A percentile compares a stretch with the other conserved stretches of the same genome.
These are phyloP conservation scores for Paradoxurus hermaphroditus DNA, from an alignment of 2,113 vertebrate genomes.

Conservation along the genomic window DNA sequence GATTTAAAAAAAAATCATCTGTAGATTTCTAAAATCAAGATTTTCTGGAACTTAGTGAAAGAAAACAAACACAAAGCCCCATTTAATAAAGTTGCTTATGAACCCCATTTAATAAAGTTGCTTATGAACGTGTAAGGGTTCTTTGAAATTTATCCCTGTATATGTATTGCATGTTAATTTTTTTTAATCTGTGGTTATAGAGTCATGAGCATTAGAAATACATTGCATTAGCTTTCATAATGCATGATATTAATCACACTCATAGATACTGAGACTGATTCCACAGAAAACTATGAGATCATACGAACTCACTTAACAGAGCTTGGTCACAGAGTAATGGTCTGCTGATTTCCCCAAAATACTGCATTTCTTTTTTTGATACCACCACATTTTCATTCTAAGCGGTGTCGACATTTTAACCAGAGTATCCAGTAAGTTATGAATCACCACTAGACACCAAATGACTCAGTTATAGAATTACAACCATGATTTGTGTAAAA, in stretches of 20 bases:
- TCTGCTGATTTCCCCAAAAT: constrained; percentile 55
- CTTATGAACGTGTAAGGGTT: not conserved
- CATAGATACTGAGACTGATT: not conserved
- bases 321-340: constrained; percentile 27
- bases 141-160: not conserved
- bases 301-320: constrained; percentile 13
- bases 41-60: constrained; percentile 4
- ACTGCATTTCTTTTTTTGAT: constrained; percentile 36
- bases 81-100: constrained; percentile 12
- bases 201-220: constrained; percentile 30
- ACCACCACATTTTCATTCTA: constrained; percentile 57
- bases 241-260: constrained; percentile 21
- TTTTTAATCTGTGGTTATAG: not conserved
- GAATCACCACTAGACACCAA: constrained; percentile 64
- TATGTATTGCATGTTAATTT: not conserved
- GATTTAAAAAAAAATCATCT: not conserved
- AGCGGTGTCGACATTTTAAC: constrained; percentile 68
- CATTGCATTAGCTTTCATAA: constrained; percentile 24
- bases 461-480: constrained; percentile 73
- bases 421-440: constrained; percentile 68
- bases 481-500: constrained; percentile 55
- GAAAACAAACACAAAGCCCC: not conserved
- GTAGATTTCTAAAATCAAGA: constrained; percentile 32
- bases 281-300: constrained; percentile 43
- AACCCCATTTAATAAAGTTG: not conserved